Evolutionary conservation across 2,113 vertebrate genomes (phyloP).

Genomic region (Cyphomyrus discorhynchus): DNA sequence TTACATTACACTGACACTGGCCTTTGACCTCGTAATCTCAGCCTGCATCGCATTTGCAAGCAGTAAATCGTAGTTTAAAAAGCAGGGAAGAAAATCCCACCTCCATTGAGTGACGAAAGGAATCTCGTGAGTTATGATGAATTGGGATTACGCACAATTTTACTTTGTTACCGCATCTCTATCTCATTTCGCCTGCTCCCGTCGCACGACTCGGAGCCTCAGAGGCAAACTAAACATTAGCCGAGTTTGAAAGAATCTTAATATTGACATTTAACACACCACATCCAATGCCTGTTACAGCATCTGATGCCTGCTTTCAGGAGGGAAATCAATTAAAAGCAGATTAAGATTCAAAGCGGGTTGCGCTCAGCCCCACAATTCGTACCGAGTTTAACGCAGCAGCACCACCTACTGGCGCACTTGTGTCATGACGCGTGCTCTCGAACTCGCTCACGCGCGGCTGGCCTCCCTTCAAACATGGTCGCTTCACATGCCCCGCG

Average conservation of each 20-base stretch:
- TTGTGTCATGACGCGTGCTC: not conserved
- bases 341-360: not conserved
- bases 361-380: not conserved
- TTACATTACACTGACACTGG: not conserved
- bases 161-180: not conserved
- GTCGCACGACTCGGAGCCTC: not conserved
- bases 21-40: not conserved
- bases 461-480: not conserved
- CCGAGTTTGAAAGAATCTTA: slow-evolving; percentile 9
- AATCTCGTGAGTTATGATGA: not conserved
- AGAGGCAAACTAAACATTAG: not conserved
- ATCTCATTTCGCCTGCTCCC: not conserved
- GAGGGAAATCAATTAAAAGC: slow-evolving; percentile 12
- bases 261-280: not conserved
- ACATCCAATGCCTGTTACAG: not conserved
- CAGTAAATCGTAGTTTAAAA: not conserved
- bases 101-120: not conserved
- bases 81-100: not conserved
- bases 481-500: not conserved
- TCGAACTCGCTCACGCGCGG: not conserved
- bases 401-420: not conserved
- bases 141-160: not conserved
- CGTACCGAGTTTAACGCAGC: not conserved
- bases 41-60: not conserved
- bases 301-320: not conserved